Evolutionary conservation across 2,113 vertebrate species (phyloP).

Genomic region (Ciconia maguari): DNA sequence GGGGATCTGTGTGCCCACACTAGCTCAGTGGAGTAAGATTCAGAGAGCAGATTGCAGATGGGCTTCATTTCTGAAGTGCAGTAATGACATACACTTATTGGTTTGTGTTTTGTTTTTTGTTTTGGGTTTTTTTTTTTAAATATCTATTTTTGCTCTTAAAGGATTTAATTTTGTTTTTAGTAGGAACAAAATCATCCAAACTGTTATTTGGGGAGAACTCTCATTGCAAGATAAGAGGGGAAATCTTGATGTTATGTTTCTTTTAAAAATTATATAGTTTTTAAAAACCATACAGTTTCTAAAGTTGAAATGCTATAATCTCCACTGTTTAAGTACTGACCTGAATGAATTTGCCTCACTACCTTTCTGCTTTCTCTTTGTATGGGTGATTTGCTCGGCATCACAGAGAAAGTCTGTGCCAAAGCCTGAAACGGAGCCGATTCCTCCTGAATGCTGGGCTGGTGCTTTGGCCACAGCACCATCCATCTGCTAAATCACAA

Average conservation of each 20-base stretch:
- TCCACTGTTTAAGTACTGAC: not conserved
- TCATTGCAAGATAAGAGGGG: not conserved
- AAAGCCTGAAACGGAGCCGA: not conserved
- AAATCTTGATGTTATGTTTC: not conserved
- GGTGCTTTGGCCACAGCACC: not conserved
- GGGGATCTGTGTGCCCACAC: not conserved
- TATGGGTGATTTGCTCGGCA: not conserved
- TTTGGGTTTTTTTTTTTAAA: not conserved
- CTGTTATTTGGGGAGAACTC: not conserved
- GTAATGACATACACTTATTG: not conserved
- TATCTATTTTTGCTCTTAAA: not conserved
- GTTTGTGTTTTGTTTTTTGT: not conserved
- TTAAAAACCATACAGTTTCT: not conserved
- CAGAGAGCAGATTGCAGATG: not conserved
- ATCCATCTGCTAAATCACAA: not conserved
- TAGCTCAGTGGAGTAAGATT: not conserved
- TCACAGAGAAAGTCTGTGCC: not conserved
- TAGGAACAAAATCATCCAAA: not conserved
- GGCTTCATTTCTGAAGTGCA: not conserved
- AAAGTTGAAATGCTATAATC: not conserved
- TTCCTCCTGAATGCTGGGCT: not conserved
- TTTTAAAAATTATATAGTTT: not conserved
- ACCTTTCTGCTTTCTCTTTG: not conserved
- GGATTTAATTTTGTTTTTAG: not conserved
- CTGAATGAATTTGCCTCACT: not conserved